These are phyloP conservation scores for Diachasmimorpha longicaudata DNA, from an alignment of 1,140 invertebrate species.

Conservation along the genomic window DNA sequence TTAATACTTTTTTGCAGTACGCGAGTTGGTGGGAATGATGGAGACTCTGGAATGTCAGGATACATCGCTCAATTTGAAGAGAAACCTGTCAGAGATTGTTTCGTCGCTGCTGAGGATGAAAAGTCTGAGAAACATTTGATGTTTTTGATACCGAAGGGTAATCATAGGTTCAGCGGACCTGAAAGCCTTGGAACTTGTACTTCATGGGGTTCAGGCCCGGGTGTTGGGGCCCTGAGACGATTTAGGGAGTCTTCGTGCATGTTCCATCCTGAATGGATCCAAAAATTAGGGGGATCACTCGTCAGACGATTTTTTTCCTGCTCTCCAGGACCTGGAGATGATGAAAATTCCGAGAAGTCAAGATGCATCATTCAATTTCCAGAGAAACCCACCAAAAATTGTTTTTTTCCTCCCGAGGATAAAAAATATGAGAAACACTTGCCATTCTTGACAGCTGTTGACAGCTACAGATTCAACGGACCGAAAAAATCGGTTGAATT, in stretches of 20 bases:
- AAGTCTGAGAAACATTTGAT: no score
- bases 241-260: no score
- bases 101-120: no score
- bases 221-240: no score
- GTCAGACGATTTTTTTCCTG: not conserved
- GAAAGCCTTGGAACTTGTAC: no score
- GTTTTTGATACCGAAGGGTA: no score
- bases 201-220: no score
- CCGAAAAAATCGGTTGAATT: not conserved
- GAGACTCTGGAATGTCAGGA: conserved; percentile 1
- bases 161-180: no score
- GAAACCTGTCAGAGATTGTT: conserved; percentile 6
- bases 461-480: not conserved
- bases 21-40: not conserved
- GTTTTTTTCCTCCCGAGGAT: not conserved
- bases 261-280: no score
- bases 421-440: conserved; percentile 26
- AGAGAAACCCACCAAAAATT: not conserved
- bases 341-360: not conserved
- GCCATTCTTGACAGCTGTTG: not conserved
- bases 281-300: no score
- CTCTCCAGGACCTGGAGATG: not conserved
- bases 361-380: conserved; percentile 27
- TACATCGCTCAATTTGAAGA: conserved; percentile 25
- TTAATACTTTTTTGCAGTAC: not conserved